These are phyloP conservation scores for Ornithorhynchus anatinus DNA, from an alignment of 2,113 vertebrate species.

Conservation along the genomic window DNA sequence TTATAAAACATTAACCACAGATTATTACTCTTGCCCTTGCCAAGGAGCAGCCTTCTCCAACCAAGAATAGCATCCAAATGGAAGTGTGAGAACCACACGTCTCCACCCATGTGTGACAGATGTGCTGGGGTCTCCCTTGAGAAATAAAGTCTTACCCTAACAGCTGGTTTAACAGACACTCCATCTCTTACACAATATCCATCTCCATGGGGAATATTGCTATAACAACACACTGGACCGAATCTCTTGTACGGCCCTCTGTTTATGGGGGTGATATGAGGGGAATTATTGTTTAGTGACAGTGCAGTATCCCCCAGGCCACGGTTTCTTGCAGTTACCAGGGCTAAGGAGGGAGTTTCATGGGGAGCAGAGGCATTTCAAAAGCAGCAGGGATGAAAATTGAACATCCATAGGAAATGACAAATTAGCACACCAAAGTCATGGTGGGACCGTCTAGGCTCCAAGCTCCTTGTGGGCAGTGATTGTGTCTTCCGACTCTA, in stretches of 20 bases:
- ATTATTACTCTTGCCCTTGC: constrained; percentile 35
- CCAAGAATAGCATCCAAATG: constrained; percentile 29
- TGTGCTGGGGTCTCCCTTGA: constrained; percentile 28
- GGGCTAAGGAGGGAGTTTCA: too few relatives aligned
- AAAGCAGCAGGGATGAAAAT: too few relatives aligned
- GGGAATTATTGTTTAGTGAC: too few relatives aligned
- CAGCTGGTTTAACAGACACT: constrained; percentile 30
- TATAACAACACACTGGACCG: not conserved
- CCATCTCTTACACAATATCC: not conserved
- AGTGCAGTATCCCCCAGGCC: not conserved
- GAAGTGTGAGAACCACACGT: not conserved
- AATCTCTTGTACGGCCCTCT: not conserved
- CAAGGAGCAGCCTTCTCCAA: constrained; percentile 25
- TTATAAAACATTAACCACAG: constrained; percentile 33
- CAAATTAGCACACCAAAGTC: too few relatives aligned
- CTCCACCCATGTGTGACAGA: too few relatives aligned
- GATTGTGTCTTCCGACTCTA: too few relatives aligned
- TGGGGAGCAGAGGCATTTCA: too few relatives aligned
- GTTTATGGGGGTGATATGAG: not conserved
- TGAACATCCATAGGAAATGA: too few relatives aligned
- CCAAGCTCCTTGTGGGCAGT: too few relatives aligned
- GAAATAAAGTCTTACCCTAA: constrained; percentile 37
- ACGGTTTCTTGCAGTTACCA: not conserved
- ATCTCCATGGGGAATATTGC: not conserved
- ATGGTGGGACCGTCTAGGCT: too few relatives aligned